These are phyloP conservation scores for Drosophila truncata DNA, from an alignment of 1,140 invertebrate species.

Conservation along the genomic window DNA sequence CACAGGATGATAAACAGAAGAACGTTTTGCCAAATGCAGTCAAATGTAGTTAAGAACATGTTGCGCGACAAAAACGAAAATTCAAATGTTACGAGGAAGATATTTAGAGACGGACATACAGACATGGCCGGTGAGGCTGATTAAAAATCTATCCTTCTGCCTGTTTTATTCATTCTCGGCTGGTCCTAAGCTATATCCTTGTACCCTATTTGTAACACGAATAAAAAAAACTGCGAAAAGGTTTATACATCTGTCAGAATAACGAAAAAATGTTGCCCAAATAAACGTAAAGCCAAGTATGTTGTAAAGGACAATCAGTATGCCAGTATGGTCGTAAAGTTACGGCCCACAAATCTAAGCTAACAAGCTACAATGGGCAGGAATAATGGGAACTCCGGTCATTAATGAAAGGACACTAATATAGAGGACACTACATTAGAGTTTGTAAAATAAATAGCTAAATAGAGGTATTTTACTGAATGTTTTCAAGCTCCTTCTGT, in stretches of 20 bases:
- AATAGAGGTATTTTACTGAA: too few species aligned
- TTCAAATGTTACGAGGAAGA: too few species aligned
- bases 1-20: background rate
- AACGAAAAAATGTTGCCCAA: conserved; percentile 25
- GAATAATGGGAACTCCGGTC: background rate
- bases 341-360: conserved; percentile 58
- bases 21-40: background rate
- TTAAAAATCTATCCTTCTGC: background rate
- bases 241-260: background rate
- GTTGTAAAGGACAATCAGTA: conserved; percentile 55
- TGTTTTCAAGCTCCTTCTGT: background rate
- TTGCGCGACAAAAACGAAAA: too few species aligned
- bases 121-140: background rate
- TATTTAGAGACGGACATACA: too few species aligned
- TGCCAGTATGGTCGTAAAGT: conserved; percentile 46
- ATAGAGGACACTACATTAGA: background rate
- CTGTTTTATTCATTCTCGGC: background rate
- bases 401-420: background rate
- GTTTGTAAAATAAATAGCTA: background rate
- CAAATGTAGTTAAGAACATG: too few species aligned
- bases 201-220: background rate
- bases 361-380: conserved; percentile 44
- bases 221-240: background rate
- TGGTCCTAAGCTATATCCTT: background rate
- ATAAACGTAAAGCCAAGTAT: conserved; percentile 50